Base-by-base conservation (phyloP, 2,113 vertebrate species). In the Etheostoma cragini region DNA sequence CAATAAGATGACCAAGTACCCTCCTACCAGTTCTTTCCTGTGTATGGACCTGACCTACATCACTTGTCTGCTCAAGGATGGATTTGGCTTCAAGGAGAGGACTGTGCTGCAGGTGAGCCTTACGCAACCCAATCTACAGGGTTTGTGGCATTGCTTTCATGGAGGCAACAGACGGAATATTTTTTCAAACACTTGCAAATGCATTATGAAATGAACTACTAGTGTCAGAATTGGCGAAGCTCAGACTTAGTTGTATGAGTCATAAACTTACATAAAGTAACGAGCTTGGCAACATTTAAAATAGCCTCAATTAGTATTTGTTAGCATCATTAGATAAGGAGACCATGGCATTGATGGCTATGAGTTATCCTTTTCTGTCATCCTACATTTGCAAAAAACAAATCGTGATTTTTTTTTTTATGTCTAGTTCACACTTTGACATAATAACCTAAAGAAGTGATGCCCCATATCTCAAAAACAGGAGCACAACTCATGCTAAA, bases 1-100 rank as follows among this genome's bases (percentile, higher is more conserved):
- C 89, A 94, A 96, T 87, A 95, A 95, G 89, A 92, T 96, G 92
- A 94, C 95, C 38, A 94, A 91, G 74, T 93, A 93, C 76, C 93
- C 88, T 21, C 89, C 94, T 1, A 82, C 87, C 83, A 95, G 95
- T 60, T 95, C 97, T 13, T 98, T 98, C 89, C 95, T 99, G 26
- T 99, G 98, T 78, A 96, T 99, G 98, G 98, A 99, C 91, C 95
- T 99, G 85, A 94, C 96, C 65, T 99, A 98, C 87, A 99, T 99
- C 93, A 95, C 96, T 19, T 97, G 95, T 91, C 94, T 99, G 87
- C 89, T 99, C 78, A 98, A 95, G 84, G 97, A 98, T 45, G 98
- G 97, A 3, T 98, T 98, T 83, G 97, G 98, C 84, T 99, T 99
- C 91, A 94, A 95, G 82, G 97, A 97, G 26, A 89, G 80, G 82